phyloP scores from a whole-genome alignment of 2,888 invertebrate species.

The Sarcophaga carnaria region DNA sequence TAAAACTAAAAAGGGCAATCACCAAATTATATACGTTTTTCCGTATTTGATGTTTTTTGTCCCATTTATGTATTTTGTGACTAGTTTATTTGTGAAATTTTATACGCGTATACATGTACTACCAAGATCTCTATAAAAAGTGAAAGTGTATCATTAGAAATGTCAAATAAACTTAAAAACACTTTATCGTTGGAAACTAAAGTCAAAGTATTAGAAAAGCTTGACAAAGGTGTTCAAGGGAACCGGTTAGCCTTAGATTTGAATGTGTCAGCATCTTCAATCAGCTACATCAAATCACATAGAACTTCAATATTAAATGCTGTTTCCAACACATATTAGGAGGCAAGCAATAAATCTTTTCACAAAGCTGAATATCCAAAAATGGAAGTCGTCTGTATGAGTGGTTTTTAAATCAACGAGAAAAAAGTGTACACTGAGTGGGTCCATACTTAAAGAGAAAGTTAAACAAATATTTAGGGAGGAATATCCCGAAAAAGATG shows the following conservation, averaged over 20 bases:
- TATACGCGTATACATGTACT: no score
- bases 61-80: no score
- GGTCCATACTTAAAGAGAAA: conserved; percentile 13
- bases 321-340: background rate
- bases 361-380: conserved; percentile 20
- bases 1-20: no score
- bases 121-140: no score
- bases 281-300: conserved; percentile 31
- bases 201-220: conserved; percentile 22
- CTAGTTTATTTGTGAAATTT: no score
- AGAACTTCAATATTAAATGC: background rate
- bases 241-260: conserved; percentile 33
- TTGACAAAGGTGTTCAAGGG: conserved; percentile 13
- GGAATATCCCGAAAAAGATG: background rate
- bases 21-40: no score
- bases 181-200: conserved; percentile 26
- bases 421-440: conserved; percentile 2
- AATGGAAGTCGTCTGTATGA: conserved; percentile 18
- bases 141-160: no score
- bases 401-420: background rate
- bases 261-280: conserved; percentile 11
- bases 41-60: no score
- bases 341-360: conserved; percentile 8
- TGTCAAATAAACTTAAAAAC: conserved; percentile 15
- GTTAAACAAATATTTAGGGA: background rate